A percentile compares a stretch with the other conserved stretches of the same genome.
phyloP scores from a whole-genome alignment of 2,888 invertebrate species.

The Agonum fuliginosum region DNA sequence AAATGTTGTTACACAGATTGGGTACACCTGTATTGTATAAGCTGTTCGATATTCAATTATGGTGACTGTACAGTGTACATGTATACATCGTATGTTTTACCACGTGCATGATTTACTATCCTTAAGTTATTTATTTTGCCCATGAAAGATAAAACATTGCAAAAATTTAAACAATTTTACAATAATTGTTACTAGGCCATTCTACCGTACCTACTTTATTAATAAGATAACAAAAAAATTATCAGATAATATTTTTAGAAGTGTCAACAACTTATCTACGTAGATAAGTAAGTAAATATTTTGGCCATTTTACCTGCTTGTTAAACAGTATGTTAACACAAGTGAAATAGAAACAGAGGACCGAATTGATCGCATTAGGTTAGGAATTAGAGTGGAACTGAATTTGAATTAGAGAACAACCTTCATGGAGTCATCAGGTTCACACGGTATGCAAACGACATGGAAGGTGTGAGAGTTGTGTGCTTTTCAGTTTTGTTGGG shows the following conservation, averaged over 20 bases:
- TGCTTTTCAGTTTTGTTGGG: too few relatives aligned
- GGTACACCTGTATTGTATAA: too few relatives aligned
- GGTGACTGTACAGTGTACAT: too few relatives aligned
- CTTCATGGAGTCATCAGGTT: conserved; percentile 18
- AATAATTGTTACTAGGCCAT: conserved; percentile 1
- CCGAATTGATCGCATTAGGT: conserved; percentile 25
- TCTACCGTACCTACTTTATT: background rate
- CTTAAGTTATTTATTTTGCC: background rate
- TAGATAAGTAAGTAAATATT: background rate
- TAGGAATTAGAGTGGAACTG: conserved; percentile 30
- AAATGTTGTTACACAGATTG: too few relatives aligned
- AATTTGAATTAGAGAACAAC: conserved; percentile 35
- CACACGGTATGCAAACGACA: conserved; percentile 9
- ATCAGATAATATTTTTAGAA: background rate
- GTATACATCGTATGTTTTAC: too few relatives aligned
- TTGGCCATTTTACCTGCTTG: background rate
- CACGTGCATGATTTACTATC: too few relatives aligned
- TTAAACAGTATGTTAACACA: background rate
- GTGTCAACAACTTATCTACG: background rate
- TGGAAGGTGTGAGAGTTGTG: too few relatives aligned
- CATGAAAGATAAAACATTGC: background rate
- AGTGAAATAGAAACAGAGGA: conserved; percentile 11
- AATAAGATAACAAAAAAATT: background rate
- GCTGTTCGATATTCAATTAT: too few relatives aligned
- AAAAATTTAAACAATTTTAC: background rate